Conservation (phyloP, 2,797 vertebrate genomes). For the Chaetodon trifasciatus region DNA sequence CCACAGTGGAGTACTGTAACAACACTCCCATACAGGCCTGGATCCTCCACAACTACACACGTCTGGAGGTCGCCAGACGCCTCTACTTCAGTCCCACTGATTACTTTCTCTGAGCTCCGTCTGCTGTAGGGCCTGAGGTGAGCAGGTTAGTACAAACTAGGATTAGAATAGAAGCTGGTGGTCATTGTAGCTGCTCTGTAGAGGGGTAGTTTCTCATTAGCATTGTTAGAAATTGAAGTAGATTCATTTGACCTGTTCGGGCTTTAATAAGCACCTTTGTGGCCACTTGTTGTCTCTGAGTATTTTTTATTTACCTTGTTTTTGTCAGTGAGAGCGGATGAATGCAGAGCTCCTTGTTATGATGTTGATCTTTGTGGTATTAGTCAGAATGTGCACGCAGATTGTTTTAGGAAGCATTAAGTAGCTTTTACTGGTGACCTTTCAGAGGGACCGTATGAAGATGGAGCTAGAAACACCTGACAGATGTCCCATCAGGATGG, state of each 20-base stretch:
- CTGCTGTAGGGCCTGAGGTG: conserved; percentile 61
- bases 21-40: conserved; percentile 89
- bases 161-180: conserved; percentile 38
- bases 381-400: conserved; percentile 41
- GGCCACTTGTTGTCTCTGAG: conserved; percentile 2
- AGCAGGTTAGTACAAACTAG: conserved; percentile 80
- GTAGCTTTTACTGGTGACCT: conserved; percentile 76
- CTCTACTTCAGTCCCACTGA: conserved; percentile 92
- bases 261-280: conserved; percentile 33
- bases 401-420: conserved; percentile 64
- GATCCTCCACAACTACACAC: conserved; percentile 91
- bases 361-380: conserved; percentile 38
- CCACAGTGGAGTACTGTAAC: conserved; percentile 92
- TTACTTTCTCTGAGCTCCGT: conserved; percentile 89
- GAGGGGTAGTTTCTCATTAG: conserved; percentile 29
- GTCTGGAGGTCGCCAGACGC: conserved; percentile 90
- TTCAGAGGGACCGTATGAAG: conserved; percentile 61
- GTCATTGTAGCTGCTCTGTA: conserved; percentile 37
- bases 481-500: conserved; percentile 67
- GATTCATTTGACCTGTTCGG: conserved; percentile 7
- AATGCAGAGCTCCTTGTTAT: conserved; percentile 19
- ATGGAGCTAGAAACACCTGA: conserved; percentile 57
- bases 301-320: conserved; percentile 7
- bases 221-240: conserved; percentile 15
- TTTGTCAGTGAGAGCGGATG: conserved; percentile 21